phyloP scores from a whole-genome alignment of 2,888 invertebrate species.

The Calephelis perditalis region DNA sequence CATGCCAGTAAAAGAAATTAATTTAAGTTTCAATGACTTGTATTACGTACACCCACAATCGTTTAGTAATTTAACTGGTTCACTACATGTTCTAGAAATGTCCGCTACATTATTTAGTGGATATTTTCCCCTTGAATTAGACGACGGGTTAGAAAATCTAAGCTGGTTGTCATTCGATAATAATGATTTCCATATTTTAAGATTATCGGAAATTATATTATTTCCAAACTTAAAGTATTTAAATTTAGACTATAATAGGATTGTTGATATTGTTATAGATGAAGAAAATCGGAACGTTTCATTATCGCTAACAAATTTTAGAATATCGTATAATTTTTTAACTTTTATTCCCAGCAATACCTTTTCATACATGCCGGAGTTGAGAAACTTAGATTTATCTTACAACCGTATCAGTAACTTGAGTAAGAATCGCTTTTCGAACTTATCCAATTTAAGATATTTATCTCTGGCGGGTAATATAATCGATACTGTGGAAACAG shows the following conservation, averaged over 20 bases:
- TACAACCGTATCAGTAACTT: conserved; percentile 86
- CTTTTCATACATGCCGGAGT: conserved; percentile 83
- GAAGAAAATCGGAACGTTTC: conserved; percentile 84
- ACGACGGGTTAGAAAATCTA: conserved; percentile 84
- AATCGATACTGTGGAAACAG: conserved; percentile 83
- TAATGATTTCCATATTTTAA: conserved; percentile 88
- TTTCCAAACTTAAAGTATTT: conserved; percentile 86
- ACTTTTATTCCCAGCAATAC: conserved; percentile 82
- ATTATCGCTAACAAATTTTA: conserved; percentile 85
- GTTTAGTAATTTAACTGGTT: conserved; percentile 86
- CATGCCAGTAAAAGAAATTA: conserved; percentile 89
- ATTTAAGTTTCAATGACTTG: conserved; percentile 94
- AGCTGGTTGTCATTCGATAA: conserved; percentile 93
- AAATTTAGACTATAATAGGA: conserved; percentile 91
- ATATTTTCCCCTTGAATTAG: conserved; percentile 85
- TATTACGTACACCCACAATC: conserved; percentile 88
- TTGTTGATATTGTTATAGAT: conserved; percentile 83
- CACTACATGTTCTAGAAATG: conserved; percentile 89
- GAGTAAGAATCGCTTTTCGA: conserved; percentile 84
- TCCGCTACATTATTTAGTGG: conserved; percentile 91
- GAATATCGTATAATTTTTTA: conserved; percentile 89
- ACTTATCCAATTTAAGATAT: conserved; percentile 87
- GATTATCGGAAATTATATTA: conserved; percentile 83
- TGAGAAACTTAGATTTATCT: conserved; percentile 88
- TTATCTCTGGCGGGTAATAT: conserved; percentile 91